These are phyloP conservation scores for Brotula barbata DNA, from an alignment of 2,797 vertebrate genomes.

Conservation along the genomic window DNA sequence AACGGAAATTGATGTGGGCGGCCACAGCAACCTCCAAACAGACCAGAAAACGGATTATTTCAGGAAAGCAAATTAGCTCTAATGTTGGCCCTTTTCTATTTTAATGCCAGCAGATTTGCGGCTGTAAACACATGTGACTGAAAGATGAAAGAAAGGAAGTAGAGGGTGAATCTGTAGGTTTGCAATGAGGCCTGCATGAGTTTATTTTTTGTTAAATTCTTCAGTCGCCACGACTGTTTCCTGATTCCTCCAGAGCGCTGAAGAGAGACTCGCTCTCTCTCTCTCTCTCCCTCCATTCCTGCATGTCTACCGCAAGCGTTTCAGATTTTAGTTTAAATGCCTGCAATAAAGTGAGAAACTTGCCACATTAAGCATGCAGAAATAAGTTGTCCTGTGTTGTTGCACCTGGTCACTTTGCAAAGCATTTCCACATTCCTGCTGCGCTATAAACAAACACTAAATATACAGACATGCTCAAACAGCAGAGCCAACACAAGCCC, in stretches of 20 bases:
- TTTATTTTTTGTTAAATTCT: conserved; percentile 70
- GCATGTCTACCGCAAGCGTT: conserved; percentile 37
- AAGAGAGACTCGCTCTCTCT: conserved; percentile 43
- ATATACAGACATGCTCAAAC: conserved; percentile 27
- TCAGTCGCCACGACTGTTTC: conserved; percentile 66
- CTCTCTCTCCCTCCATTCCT: conserved; percentile 22
- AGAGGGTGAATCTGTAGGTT: conserved; percentile 10
- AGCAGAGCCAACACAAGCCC: neutral
- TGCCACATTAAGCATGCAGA: too few species aligned
- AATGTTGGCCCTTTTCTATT: neutral
- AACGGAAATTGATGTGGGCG: neutral
- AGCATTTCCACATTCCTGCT: conserved; percentile 1
- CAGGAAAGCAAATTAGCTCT: conserved; percentile 1
- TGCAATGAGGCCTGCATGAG: conserved; percentile 41
- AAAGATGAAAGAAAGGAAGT: neutral
- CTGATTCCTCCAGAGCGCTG: conserved; percentile 70
- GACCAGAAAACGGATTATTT: neutral
- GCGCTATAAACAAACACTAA: conserved; percentile 26
- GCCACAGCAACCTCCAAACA: neutral
- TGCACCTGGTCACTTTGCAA: too few species aligned
- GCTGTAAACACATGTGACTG: neutral
- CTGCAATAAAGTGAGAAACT: conserved; percentile 11
- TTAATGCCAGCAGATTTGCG: neutral
- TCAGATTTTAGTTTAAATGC: conserved; percentile 41
- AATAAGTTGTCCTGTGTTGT: too few species aligned